Evolutionary conservation across 1,140 invertebrate species (phyloP), one percentile per base, ranked within the genome.

Genomic region (Trichonephila inaurata): DNA sequence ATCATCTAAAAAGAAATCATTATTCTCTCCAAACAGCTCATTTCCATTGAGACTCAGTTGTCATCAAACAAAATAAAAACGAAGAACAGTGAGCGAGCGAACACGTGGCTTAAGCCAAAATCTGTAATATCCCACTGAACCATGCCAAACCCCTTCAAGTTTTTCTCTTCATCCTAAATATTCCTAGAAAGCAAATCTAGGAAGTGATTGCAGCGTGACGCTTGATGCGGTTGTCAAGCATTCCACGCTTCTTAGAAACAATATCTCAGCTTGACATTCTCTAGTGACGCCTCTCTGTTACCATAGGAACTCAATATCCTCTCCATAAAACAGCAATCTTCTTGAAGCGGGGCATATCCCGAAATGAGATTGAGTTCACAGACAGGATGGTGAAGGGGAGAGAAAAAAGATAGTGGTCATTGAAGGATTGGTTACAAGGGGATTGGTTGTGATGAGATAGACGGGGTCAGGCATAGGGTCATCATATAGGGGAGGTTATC

Each of bases 401-500:
- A 16, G 51, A 83, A 83, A 58, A 33, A 51, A 51, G 40, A 44
- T 83, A 12, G 40, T 24, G 82, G 40, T 83, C 40, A 83, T 58
- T 60, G 82, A 85, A 85, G 44, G 82, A 85, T 85, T 18, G 40
- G 44, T 60, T 58, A 58, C 21, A 44, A n/a, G 44, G 2, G 19
- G 82, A 51, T 12, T 85, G 82, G 44, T 77, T 77, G 72, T 77
- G 72, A 77, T 77, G 51, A 85, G 77, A 82, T 82, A 58, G 40
- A 12, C 82, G 51, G 24, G 82, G 82, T 85, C 82, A 85, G 10
- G 21, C 44, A 7, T 19, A 14, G 28, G 44, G 51, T 85, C 82
- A 60, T 60, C 82, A 10, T 85, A 85, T 85, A 44, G 44, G 77
- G 51, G 82, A 85, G 82, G 82, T 85, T 60, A 85, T 85, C 82